Base-by-base conservation (phyloP, 2,797 vertebrate genomes). In the Leptatherina wallacei region DNA sequence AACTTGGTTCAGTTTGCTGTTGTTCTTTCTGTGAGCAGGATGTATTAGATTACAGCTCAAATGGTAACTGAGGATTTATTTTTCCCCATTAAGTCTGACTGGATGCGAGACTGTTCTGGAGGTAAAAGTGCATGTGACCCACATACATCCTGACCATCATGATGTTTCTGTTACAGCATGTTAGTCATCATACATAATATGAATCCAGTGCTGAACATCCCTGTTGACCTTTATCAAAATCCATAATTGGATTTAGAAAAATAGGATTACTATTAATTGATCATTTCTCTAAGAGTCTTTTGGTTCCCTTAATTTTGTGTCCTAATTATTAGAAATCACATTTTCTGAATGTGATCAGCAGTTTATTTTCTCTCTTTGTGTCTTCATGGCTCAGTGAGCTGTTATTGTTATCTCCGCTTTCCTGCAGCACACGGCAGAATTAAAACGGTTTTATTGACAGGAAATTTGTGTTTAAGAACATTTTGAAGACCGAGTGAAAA, bases 1-100 rank as follows among this genome's bases (percentile, higher is more conserved):
- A 62, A 30, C 30, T 1, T 13, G 32, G 69, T 76, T 71, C 69
- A 51, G 24, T 44, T 73, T 32, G 55, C 70, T 24, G 38, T 62
- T 49, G 30, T 65, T 52, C 40, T 51, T 66, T 77, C 61, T 24
- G 51, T 65, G 68, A 68, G 22, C 44, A 5, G 51, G 71, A 27
- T 29, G 16, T 58, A 32, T 81, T 38, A 52, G 36, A 40, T 77
- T 77, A 56, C 69, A n/a, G 69, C 51, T 3, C 2, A 27, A 27
- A 27, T 1, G 33, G 47, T 81, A 62, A 58, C 71, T 18, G 55
- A 51, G 49, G 33, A 59, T 36, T 75, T 60, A 57, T 52, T 49
- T 49, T 8, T 20, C 24, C 24, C 12, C 5, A 2, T 32, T 10
- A 11, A 49, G 13, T 35, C 30, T 61, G 42, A 65, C 59, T 69